Percentiles rank a stretch among this genome's conserved stretches.
phyloP scores from a whole-genome alignment of 2,888 invertebrate genomes.

The Rhagonycha lutea region DNA sequence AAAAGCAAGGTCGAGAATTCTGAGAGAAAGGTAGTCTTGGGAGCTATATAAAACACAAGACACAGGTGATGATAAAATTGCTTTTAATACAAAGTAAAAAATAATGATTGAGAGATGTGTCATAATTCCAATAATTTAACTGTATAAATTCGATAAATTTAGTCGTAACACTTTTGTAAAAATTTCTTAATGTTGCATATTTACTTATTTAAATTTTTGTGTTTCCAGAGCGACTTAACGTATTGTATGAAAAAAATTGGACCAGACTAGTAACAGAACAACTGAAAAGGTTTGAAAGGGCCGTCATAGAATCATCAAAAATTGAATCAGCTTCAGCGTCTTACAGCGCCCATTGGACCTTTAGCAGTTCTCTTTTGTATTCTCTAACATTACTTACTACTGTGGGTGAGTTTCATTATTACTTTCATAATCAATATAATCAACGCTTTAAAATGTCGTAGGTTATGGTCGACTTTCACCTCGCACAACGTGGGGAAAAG shows the following conservation, averaged over 20 bases:
- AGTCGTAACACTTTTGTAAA: no score
- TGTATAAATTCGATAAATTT: no score
- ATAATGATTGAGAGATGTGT: no score
- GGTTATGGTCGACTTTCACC: slow-evolving; percentile 88
- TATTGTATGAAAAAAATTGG: slow-evolving; percentile 84
- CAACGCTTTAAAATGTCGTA: slow-evolving; percentile 46
- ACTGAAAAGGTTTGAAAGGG: slow-evolving; percentile 77
- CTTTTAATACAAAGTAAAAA: no score
- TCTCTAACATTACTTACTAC: slow-evolving; percentile 88
- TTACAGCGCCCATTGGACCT: slow-evolving; percentile 72
- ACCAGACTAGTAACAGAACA: slow-evolving; percentile 77
- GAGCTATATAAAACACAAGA: no score
- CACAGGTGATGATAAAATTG: no score
- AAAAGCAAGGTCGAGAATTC: no score
- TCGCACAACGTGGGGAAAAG: slow-evolving; percentile 78
- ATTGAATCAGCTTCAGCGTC: slow-evolving; percentile 48
- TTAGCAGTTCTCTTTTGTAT: slow-evolving; percentile 82
- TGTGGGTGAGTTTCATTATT: slow-evolving; percentile 70
- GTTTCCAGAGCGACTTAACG: slow-evolving; percentile 72
- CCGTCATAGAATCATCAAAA: slow-evolving; percentile 76
- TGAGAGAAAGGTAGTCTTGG: no score
- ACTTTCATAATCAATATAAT: background rate
- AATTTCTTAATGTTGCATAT: no score
- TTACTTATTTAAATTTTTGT: slow-evolving; percentile 10
- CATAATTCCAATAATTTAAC: no score